These are phyloP conservation scores for Cheilosia vulpina DNA, from an alignment of 2,888 invertebrate species.

Conservation along the genomic window DNA sequence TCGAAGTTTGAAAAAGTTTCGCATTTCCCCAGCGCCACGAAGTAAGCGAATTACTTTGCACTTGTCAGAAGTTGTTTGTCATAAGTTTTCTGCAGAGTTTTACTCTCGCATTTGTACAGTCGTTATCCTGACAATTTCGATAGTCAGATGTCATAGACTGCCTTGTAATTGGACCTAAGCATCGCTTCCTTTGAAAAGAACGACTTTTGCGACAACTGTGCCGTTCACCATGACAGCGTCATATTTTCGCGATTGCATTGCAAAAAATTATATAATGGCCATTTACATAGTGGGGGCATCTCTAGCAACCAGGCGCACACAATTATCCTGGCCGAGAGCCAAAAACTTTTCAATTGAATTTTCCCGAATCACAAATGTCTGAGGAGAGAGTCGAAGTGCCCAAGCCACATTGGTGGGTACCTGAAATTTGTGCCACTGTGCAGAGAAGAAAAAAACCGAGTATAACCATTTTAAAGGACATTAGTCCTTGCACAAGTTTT, in stretches of 20 bases:
- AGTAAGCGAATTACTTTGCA: no score
- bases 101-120: no score
- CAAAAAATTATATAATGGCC: conserved; percentile 59
- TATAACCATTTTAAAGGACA: conserved; percentile 26
- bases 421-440: background rate
- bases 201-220: no score
- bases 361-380: background rate
- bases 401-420: background rate
- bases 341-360: conserved; percentile 69
- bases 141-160: no score
- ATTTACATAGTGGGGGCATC: conserved; percentile 25
- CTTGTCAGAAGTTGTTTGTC: no score
- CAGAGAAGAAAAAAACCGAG: background rate
- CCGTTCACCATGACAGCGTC: conserved; percentile 7
- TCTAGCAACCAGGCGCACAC: conserved; percentile 3
- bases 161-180: no score
- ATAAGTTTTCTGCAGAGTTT: no score
- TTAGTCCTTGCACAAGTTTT: conserved; percentile 36
- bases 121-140: no score
- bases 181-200: no score
- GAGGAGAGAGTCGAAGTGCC: no score
- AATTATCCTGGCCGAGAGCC: conserved; percentile 64
- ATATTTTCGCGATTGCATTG: conserved; percentile 20
- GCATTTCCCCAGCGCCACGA: no score
- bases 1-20: no score